Percentiles rank a stretch among this genome's conserved stretches.
phyloP scores from a whole-genome alignment of 2,113 vertebrate genomes.

The Saccopteryx bilineata region DNA sequence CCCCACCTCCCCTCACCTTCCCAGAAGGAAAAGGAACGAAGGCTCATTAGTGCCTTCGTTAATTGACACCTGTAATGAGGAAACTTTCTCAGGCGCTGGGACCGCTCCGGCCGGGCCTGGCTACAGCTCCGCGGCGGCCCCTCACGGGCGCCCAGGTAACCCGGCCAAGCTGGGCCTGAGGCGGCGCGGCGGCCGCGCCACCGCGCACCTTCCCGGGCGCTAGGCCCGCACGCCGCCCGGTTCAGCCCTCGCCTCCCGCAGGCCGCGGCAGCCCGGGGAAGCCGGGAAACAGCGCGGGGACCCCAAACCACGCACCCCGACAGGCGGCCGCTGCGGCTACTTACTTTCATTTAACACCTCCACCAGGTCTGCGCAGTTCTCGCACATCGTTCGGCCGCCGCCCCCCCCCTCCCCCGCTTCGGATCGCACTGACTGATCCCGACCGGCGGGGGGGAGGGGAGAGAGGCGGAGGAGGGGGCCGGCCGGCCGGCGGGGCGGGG shows the following conservation, averaged over 20 bases:
- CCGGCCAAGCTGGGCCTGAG: slow-evolving; percentile 66
- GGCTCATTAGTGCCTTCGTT: slow-evolving; percentile 56
- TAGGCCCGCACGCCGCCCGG: slow-evolving; percentile 76
- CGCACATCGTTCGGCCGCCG: slow-evolving; percentile 97
- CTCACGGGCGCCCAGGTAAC: slow-evolving; percentile 70
- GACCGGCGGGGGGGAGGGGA: slow-evolving; percentile 87
- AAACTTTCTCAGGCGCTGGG: slow-evolving; percentile 74
- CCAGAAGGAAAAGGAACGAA: background rate
- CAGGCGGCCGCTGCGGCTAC: slow-evolving; percentile 84
- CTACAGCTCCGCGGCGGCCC: slow-evolving; percentile 25
- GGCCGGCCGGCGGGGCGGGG: slow-evolving; percentile 86
- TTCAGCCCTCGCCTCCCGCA: slow-evolving; percentile 42
- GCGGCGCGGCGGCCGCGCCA: slow-evolving; percentile 57
- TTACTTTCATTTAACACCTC: slow-evolving; percentile 99
- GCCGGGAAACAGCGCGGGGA: slow-evolving; percentile 37
- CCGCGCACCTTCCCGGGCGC: slow-evolving; percentile 72
- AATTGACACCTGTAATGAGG: slow-evolving; percentile 85
- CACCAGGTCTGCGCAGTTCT: slow-evolving; percentile 99
- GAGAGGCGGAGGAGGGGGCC: slow-evolving; percentile 84
- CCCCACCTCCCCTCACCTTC: slow-evolving; percentile 60
- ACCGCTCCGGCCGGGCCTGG: background rate
- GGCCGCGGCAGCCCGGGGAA: slow-evolving; percentile 7
- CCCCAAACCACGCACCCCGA: slow-evolving; percentile 47
- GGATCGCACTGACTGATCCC: slow-evolving; percentile 86
- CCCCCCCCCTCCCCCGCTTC: slow-evolving; percentile 90